Base-by-base conservation (phyloP, 2,888 invertebrate genomes). In the Silvanus unidentatus region DNA sequence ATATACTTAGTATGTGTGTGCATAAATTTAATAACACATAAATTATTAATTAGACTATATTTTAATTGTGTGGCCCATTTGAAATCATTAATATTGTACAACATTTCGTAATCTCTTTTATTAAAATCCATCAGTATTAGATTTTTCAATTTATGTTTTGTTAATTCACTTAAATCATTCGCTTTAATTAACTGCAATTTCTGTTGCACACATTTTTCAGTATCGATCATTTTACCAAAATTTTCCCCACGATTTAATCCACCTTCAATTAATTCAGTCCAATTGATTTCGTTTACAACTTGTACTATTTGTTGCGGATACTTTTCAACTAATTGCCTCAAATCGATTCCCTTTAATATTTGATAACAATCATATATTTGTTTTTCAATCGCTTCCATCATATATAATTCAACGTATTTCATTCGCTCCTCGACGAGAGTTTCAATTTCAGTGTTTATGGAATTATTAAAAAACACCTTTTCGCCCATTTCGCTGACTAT, bases 361-460 rank as follows among this genome's bases (percentile, higher is more conserved):
- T 55, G 51, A 14, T 41, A 53, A 42, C 59, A 60, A 27, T 57
- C 52, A 1, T 42, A 27, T n/a, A 57, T 45, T 22, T 54, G 45
- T 13, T 43, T 36, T 40, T 53, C 57, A 9, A 60, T 5, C 9
- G 50, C 80, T 54, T 71, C 74, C 1, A 82, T 62, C 86, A 90
- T 89, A 68, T 84, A 79, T 45, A 82, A 77, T 72, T 89, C 86
- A n/a, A 90, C 84, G 77, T 81, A 72, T 32, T 84, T 74, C 37
- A 90, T 74, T 86, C 89, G 88, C 66, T 81, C 83, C 72, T 90
- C 89, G 5, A 88, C 88, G 45, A 86, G 82, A 0, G 86, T 88
- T 61, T 78, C 73, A 9, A 81, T 84, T 37, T 75, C 73, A 2
- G 85, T 83, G 40, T 80, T 80, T 38, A 84, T 81, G 1, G 61